phyloP scores from a whole-genome alignment of 2,797 vertebrate species.

The Gallirallus australis region DNA sequence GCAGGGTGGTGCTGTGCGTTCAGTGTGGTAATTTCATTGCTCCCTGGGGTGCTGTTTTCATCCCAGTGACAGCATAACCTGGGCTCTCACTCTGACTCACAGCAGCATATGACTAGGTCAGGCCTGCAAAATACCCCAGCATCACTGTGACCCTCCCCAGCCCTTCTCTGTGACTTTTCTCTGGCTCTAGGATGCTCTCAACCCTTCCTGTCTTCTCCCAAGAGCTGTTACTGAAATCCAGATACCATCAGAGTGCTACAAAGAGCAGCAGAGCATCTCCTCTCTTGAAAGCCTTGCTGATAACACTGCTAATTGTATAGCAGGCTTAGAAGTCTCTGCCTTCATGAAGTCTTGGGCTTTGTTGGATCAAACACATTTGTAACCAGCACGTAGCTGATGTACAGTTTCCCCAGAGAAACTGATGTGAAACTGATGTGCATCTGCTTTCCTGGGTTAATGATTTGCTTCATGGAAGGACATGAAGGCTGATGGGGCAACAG shows the following conservation, averaged over 20 bases:
- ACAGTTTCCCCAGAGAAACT: not conserved
- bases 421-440: not conserved
- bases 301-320: not conserved
- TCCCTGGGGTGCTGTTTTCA: accelerated
- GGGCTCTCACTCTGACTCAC: not conserved
- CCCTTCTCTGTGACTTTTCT: not conserved
- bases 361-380: not conserved
- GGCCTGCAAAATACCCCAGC: not conserved
- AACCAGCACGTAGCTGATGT: not conserved
- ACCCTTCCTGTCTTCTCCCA: not conserved
- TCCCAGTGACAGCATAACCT: too few relatives aligned
- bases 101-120: not conserved
- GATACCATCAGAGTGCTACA: not conserved
- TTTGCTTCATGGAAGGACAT: not conserved
- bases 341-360: not conserved
- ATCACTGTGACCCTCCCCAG: not conserved
- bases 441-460: not conserved
- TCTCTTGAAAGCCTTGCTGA: not conserved
- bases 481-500: not conserved
- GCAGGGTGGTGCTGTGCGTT: not conserved
- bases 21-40: not conserved
- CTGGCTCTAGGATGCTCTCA: not conserved
- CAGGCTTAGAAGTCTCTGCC: not conserved
- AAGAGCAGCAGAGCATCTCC: not conserved
- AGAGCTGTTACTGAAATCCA: not conserved